phyloP scores from a whole-genome alignment of 2,113 vertebrate species.

The Apteryx owenii region DNA sequence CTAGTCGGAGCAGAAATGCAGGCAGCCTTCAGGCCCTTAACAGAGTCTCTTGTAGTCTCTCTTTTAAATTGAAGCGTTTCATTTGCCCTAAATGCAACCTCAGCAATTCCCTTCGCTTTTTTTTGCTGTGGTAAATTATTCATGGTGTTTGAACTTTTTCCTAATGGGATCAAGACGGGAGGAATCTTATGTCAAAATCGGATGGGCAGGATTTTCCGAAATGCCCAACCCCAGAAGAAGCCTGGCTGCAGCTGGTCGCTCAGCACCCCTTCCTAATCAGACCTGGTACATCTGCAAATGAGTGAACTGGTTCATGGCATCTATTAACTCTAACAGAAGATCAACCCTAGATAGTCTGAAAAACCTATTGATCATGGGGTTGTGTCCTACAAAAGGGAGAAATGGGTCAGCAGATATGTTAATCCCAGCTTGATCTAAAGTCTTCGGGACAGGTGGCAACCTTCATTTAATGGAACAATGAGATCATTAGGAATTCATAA shows the following conservation, averaged over 20 bases:
- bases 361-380: neutral
- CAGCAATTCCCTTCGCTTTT: neutral
- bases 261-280: neutral
- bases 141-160: neutral
- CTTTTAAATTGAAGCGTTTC: neutral
- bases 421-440: conserved; percentile 56
- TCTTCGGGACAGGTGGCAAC: conserved; percentile 61
- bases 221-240: neutral
- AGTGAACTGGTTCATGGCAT: neutral
- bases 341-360: neutral
- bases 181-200: neutral
- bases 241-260: neutral
- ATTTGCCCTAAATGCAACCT: neutral
- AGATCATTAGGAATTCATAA: conserved; percentile 66
- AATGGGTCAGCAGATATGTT: conserved; percentile 39
- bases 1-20: neutral
- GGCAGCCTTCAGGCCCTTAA: neutral
- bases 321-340: neutral
- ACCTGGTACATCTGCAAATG: neutral
- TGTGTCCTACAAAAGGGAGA: conserved; percentile 34
- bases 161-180: neutral
- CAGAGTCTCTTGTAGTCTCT: neutral
- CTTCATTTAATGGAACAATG: conserved; percentile 59
- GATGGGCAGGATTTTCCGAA: neutral
- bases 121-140: neutral